Conservation (phyloP, 2,113 vertebrate species). For the Istiophorus platypterus region DNA sequence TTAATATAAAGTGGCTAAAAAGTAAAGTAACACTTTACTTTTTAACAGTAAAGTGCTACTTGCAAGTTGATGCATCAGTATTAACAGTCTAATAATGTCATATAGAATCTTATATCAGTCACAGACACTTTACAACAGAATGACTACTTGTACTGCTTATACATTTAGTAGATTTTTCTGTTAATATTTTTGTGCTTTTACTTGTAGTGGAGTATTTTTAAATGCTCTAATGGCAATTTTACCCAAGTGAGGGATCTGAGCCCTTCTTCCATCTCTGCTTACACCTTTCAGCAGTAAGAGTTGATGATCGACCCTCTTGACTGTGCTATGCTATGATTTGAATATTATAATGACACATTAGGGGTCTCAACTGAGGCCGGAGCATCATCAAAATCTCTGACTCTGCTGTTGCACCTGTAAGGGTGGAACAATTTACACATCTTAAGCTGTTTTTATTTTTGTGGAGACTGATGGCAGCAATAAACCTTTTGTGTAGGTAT, state of each 20-base stretch:
- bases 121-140: not conserved
- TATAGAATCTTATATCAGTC: not conserved
- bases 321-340: not conserved
- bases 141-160: not conserved
- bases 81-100: too few species aligned
- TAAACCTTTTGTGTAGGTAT: not conserved
- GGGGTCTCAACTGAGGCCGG: not conserved
- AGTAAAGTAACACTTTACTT: too few species aligned
- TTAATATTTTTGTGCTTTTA: too few species aligned
- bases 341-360: not conserved
- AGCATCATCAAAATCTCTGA: not conserved
- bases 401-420: slow-evolving; percentile 6
- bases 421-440: not conserved
- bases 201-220: not conserved
- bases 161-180: not conserved
- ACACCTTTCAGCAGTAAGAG: not conserved
- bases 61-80: too few species aligned
- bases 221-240: not conserved
- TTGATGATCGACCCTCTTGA: not conserved
- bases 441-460: not conserved
- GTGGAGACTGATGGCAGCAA: not conserved
- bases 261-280: not conserved
- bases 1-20: too few species aligned
- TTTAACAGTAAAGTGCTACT: too few species aligned
- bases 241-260: not conserved